Conservation (phyloP, 2,113 vertebrate genomes). For the Salvelinus alpinus region DNA sequence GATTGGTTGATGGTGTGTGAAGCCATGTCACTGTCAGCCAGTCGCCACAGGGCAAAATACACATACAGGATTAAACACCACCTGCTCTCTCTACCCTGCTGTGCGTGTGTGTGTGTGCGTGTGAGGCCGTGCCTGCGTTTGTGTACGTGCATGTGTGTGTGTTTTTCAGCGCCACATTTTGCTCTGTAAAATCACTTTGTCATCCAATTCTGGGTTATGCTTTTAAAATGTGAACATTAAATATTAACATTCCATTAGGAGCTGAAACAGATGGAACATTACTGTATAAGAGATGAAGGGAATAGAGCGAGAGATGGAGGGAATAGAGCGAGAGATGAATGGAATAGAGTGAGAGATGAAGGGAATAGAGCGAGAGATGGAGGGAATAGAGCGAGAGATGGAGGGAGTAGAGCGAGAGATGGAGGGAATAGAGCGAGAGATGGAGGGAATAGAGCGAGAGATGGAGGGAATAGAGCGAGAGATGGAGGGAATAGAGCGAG, state of each 20-base stretch:
- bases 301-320: neutral
- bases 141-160: conserved; percentile 4
- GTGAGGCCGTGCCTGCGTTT: neutral
- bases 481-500: neutral
- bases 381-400: neutral
- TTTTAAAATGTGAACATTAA: neutral
- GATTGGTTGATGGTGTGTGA: conserved; percentile 45
- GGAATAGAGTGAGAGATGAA: neutral
- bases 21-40: conserved; percentile 12
- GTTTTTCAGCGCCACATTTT: neutral
- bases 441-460: neutral
- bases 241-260: too few species aligned
- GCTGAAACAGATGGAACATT: too few species aligned
- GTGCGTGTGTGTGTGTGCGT: conserved; percentile 26
- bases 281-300: neutral
- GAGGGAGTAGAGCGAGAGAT: neutral
- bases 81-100: conserved; percentile 14
- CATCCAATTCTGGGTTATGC: neutral
- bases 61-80: conserved; percentile 15
- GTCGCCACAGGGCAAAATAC: conserved; percentile 29
- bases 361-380: neutral
- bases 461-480: neutral
- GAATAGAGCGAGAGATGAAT: neutral
- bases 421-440: neutral
- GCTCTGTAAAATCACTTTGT: neutral